Evolutionary conservation across 2,888 invertebrate genomes (phyloP), one percentile per base, ranked within the genome.

Genomic region (Mechanitis mazaeus): DNA sequence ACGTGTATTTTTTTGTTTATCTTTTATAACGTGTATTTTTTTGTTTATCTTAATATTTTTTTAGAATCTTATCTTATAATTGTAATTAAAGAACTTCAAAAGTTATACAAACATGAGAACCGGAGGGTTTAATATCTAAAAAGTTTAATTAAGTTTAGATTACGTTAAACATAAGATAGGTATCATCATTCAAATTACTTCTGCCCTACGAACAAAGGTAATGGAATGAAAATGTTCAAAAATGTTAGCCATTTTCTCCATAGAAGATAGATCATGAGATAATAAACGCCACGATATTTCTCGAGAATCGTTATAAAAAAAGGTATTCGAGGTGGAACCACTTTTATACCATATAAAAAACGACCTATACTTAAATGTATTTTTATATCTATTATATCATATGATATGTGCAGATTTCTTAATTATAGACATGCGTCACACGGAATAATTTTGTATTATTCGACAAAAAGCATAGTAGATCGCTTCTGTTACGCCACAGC

Each of bases 161-260:
- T 50, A 35, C 56, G 53, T 63, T 58, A 78, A 50, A 50, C 50
- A 50, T 50, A 50, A 50, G 50, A 50, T 76, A 74, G 69, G 70
- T 72, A 73, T 74, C 79, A 82, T 84, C 81, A 78, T 71, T 83
- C 81, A 85, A 78, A 82, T 76, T 70, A 72, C 70, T 70, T 66
- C 70, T 69, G 69, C 76, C 83, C 81, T 79, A 66, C 77, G 74
- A 81, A 75, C 71, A 70, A 69, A 72, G 69, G 78, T 79, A 80
- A 79, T 81, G 80, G 78, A 80, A 82, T 79, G 83, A 78, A 85
- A 85, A 76, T 76, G 76, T 76, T 83, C 80, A 83, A 83, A 83
- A 86, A 80, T 79, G 77, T 82, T 82, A 86, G 85, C 83, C 82
- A 83, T 86, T 85, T 81, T 77, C 69, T 68, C 71, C 69, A 65